Conservation (phyloP, 2,113 vertebrate species). For the Oreotrochilus melanogaster region DNA sequence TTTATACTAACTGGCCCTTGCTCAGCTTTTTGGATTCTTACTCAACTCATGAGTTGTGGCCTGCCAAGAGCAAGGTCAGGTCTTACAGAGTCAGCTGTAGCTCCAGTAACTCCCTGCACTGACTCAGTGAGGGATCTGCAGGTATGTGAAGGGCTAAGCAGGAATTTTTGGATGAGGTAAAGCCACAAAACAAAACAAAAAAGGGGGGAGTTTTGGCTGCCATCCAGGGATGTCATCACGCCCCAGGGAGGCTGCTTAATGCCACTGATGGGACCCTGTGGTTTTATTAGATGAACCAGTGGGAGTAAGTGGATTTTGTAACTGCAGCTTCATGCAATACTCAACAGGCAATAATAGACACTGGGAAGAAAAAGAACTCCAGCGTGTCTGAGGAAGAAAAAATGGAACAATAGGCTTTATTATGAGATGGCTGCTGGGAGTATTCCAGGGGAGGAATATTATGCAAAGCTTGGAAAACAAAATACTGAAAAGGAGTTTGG, state of each 20-base stretch:
- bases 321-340: not conserved
- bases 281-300: slow-evolving; percentile 12
- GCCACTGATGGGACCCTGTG: not conserved
- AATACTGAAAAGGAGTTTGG: not conserved
- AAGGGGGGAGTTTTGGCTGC: not conserved
- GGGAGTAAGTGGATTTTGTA: not conserved
- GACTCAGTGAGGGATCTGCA: not conserved
- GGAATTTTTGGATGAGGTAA: not conserved
- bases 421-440: not conserved
- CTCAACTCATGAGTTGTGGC: slow-evolving; percentile 3
- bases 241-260: slow-evolving; percentile 2
- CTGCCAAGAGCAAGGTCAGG: slow-evolving; percentile 10
- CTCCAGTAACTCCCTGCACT: not conserved
- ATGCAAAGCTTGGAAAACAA: not conserved
- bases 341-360: not conserved
- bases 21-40: not conserved
- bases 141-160: not conserved
- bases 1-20: slow-evolving; percentile 25
- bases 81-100: not conserved
- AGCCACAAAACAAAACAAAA: not conserved
- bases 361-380: not conserved
- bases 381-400: not conserved
- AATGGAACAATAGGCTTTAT: not conserved
- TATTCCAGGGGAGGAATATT: not conserved
- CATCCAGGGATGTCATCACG: not conserved